Conservation (phyloP, 2,888 invertebrate species). For the Zonitis immaculata region DNA sequence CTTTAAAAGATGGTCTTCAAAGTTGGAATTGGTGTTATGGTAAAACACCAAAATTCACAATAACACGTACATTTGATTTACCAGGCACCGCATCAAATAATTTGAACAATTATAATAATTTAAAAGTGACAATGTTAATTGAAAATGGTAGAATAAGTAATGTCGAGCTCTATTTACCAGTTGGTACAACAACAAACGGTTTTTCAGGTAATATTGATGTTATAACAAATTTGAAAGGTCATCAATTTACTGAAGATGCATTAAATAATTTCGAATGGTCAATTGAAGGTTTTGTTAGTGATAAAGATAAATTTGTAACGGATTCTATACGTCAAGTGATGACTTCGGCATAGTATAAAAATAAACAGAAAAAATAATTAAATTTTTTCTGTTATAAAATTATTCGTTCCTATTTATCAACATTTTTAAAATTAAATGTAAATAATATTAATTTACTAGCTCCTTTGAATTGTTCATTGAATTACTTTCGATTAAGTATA, state of each 20-base stretch:
- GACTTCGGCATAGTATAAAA: slow-evolving; percentile 48
- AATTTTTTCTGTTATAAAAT: slow-evolving; percentile 14
- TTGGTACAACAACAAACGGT: slow-evolving; percentile 56
- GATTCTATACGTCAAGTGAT: slow-evolving; percentile 61
- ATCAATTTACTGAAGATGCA: slow-evolving; percentile 61
- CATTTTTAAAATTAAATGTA: background rate
- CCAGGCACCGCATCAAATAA: slow-evolving; percentile 52
- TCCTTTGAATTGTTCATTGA: slow-evolving; percentile 1
- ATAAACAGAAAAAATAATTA: slow-evolving; percentile 17
- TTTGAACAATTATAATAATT: slow-evolving; percentile 49
- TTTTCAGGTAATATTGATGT: slow-evolving; percentile 60
- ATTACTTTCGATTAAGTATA: slow-evolving; percentile 8
- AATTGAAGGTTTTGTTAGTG: slow-evolving; percentile 36
- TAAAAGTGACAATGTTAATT: slow-evolving; percentile 61
- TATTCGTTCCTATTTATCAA: too few relatives aligned
- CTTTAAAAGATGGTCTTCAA: slow-evolving; percentile 61
- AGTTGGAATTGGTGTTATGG: slow-evolving; percentile 90
- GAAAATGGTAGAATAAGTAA: slow-evolving; percentile 62
- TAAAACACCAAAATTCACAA: slow-evolving; percentile 78
- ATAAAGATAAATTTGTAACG: slow-evolving; percentile 58
- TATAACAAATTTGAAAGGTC: slow-evolving; percentile 61
- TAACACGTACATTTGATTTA: slow-evolving; percentile 61
- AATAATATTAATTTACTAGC: too few relatives aligned
- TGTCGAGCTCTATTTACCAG: slow-evolving; percentile 61
- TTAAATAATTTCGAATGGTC: slow-evolving; percentile 54